Percentiles rank a stretch among this genome's conserved stretches.
phyloP scores from a whole-genome alignment of 2,888 invertebrate species.

The Dynastes tityus region DNA sequence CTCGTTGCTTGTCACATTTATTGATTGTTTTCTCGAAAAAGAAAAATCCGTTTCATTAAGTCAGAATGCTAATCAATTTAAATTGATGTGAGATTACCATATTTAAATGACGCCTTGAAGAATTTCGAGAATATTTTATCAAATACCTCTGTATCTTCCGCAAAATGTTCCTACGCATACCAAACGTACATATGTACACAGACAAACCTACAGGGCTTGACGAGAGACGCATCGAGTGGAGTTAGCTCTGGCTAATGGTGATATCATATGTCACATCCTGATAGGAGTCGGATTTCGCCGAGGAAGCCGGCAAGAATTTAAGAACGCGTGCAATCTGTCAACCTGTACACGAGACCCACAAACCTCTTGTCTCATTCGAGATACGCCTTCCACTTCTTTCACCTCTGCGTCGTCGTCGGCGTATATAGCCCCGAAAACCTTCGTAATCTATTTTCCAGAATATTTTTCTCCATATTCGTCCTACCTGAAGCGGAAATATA shows the following conservation, averaged over 20 bases:
- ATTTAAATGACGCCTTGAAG: too few species aligned
- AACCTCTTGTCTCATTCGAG: constrained; percentile 35
- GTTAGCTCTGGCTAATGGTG: constrained; percentile 56
- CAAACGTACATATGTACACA: constrained; percentile 16
- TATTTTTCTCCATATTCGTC: constrained; percentile 40
- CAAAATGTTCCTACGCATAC: not conserved
- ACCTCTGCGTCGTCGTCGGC: constrained; percentile 19
- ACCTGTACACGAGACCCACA: constrained; percentile 55
- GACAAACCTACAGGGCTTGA: constrained; percentile 7
- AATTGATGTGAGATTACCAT: too few species aligned
- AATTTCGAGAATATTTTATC: not conserved
- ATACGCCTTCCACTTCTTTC: constrained; percentile 51
- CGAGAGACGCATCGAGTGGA: constrained; percentile 38
- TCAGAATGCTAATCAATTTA: too few species aligned
- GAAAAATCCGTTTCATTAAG: too few species aligned
- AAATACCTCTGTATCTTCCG: not conserved
- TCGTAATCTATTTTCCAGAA: constrained; percentile 48
- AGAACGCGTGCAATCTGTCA: constrained; percentile 63
- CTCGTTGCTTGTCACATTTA: too few species aligned
- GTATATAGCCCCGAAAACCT: constrained; percentile 42
- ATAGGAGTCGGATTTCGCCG: constrained; percentile 60
- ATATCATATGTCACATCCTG: constrained; percentile 60
- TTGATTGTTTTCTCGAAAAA: too few species aligned
- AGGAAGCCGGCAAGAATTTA: constrained; percentile 59
- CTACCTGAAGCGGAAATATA: constrained; percentile 25